Percentiles rank a stretch among this genome's conserved stretches.
Conservation (phyloP, 2,113 vertebrate genomes). For the Ceyx cyanopectus region DNA sequence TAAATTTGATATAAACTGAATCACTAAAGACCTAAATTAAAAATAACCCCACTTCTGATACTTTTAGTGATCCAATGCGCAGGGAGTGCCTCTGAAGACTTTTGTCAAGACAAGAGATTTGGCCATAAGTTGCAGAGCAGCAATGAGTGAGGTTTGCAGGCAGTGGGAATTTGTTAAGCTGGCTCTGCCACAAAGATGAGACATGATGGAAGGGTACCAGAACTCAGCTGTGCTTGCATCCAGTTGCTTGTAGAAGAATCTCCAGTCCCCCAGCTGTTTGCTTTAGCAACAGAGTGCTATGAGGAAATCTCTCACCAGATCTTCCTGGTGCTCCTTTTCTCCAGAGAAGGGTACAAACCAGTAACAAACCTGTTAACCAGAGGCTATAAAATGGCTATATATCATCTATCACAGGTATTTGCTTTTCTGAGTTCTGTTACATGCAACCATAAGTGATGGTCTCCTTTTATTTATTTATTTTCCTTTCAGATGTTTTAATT, state of each 20-base stretch:
- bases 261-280: neutral
- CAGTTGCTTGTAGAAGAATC: neutral
- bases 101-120: neutral
- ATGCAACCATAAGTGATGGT: neutral
- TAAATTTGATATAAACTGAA: neutral
- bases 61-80: neutral
- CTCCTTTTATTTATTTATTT: neutral
- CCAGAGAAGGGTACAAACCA: neutral
- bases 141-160: neutral
- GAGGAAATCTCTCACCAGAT: neutral
- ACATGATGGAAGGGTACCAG: neutral
- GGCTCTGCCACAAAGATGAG: neutral
- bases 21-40: neutral
- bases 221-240: neutral
- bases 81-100: neutral
- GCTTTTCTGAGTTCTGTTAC: neutral
- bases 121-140: neutral
- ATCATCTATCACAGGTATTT: neutral
- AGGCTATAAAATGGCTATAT: neutral
- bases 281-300: neutral
- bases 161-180: neutral
- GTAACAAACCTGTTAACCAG: neutral
- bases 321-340: neutral
- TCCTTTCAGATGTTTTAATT: neutral
- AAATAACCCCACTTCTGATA: neutral